Conservation (phyloP, 2,888 invertebrate genomes). For the Tachina fera region DNA sequence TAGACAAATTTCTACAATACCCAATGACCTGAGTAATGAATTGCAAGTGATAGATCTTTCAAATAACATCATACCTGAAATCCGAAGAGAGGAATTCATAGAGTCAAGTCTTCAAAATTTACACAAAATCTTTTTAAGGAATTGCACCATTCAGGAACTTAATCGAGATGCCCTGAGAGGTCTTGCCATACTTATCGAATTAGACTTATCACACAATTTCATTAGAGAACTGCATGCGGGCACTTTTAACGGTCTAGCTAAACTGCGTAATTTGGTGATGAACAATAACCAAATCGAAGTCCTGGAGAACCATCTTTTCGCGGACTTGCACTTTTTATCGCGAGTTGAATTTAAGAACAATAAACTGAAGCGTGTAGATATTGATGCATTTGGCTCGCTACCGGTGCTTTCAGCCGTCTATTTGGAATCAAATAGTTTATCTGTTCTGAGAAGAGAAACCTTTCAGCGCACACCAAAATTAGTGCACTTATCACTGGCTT, state of each 20-base stretch:
- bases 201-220: slow-evolving; percentile 91
- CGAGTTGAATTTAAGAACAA: slow-evolving; percentile 91
- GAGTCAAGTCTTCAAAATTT: slow-evolving; percentile 89
- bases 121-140: slow-evolving; percentile 90
- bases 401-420: slow-evolving; percentile 88
- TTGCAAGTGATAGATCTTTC: slow-evolving; percentile 89
- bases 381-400: slow-evolving; percentile 88
- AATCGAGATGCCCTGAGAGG: slow-evolving; percentile 90
- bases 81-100: slow-evolving; percentile 88
- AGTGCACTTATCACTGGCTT: slow-evolving; percentile 89
- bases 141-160: slow-evolving; percentile 89
- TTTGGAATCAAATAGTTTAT: slow-evolving; percentile 89
- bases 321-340: slow-evolving; percentile 88
- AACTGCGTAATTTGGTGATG: slow-evolving; percentile 88
- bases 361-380: slow-evolving; percentile 87
- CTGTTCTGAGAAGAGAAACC: slow-evolving; percentile 86
- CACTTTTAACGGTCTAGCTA: slow-evolving; percentile 88
- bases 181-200: slow-evolving; percentile 90
- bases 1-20: slow-evolving; percentile 87
- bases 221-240: slow-evolving; percentile 87
- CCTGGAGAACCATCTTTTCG: slow-evolving; percentile 90
- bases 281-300: slow-evolving; percentile 90
- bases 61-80: slow-evolving; percentile 87
- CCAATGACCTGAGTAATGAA: slow-evolving; percentile 88
- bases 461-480: slow-evolving; percentile 87